phyloP scores from a whole-genome alignment of 2,888 invertebrate species.

The Drosophila mayaguana region DNA sequence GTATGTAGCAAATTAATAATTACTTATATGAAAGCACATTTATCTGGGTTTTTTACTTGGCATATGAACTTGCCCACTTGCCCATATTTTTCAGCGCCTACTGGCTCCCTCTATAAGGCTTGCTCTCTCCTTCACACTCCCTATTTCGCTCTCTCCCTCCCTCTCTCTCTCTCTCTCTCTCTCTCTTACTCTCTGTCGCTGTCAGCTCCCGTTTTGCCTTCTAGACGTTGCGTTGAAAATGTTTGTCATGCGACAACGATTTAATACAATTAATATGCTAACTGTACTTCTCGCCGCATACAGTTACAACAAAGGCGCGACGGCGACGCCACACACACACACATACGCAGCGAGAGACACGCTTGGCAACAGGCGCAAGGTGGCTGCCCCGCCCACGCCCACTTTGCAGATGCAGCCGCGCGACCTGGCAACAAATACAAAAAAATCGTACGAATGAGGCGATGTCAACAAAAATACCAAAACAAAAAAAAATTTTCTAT shows the following conservation, averaged over 20 bases:
- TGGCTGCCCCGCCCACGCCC: slow-evolving; percentile 45
- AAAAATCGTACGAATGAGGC: slow-evolving; percentile 74
- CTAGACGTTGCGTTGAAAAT: slow-evolving; percentile 30
- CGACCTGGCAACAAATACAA: slow-evolving; percentile 31
- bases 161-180: neutral
- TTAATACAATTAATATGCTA: slow-evolving; percentile 81
- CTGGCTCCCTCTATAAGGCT: neutral
- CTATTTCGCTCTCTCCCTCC: too few relatives aligned
- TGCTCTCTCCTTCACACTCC: neutral
- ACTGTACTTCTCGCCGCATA: slow-evolving; percentile 75
- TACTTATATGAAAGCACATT: neutral
- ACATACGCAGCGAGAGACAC: slow-evolving; percentile 3
- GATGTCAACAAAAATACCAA: slow-evolving; percentile 84
- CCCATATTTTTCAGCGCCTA: slow-evolving; percentile 51
- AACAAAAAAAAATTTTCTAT: slow-evolving; percentile 68
- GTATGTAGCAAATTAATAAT: neutral
- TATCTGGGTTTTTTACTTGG: slow-evolving; percentile 8
- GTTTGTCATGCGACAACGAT: slow-evolving; percentile 66
- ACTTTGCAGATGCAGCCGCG: slow-evolving; percentile 25
- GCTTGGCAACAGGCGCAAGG: slow-evolving; percentile 74
- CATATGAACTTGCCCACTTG: slow-evolving; percentile 56
- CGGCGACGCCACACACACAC: slow-evolving; percentile 36
- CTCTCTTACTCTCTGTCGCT: neutral
- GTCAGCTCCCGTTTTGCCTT: slow-evolving; percentile 18
- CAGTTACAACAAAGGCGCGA: slow-evolving; percentile 67